Evolutionary conservation across 2,113 vertebrate species (phyloP).

Genomic region (Sander vitreus): DNA sequence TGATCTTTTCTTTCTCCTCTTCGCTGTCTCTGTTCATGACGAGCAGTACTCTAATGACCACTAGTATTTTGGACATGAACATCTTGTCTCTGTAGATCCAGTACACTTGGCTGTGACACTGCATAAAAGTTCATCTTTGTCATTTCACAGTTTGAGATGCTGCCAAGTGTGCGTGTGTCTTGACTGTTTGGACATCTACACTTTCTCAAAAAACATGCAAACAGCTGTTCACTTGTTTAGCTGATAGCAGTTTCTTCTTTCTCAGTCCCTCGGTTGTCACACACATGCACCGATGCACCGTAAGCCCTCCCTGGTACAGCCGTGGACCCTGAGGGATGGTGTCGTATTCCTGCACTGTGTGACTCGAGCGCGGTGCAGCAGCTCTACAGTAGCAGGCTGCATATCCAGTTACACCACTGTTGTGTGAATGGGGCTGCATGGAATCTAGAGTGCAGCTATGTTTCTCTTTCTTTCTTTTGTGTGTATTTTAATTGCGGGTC

Average conservation of each 20-base stretch:
- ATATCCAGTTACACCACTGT: constrained; percentile 41
- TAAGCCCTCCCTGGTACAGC: neutral
- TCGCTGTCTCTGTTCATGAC: neutral
- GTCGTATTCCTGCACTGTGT: constrained; percentile 34
- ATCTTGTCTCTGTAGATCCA: neutral
- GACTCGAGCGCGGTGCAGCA: neutral
- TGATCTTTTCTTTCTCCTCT: neutral
- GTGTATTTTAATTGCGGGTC: neutral
- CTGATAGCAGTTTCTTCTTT: constrained; percentile 5
- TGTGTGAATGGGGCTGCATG: neutral
- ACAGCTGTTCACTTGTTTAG: constrained; percentile 34
- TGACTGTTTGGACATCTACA: neutral
- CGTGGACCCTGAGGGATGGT: constrained; percentile 3
- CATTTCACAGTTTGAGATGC: constrained; percentile 20
- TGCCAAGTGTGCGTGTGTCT: constrained; percentile 2
- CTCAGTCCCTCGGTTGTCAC: constrained; percentile 1
- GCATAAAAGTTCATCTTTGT: neutral
- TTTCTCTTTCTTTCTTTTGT: neutral
- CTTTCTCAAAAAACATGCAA: constrained; percentile 11
- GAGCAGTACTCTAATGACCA: neutral
- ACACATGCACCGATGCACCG: neutral
- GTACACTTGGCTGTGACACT: neutral
- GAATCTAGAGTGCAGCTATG: neutral
- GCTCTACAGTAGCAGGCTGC: constrained; percentile 37
- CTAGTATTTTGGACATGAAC: neutral